These are phyloP conservation scores for Acanthochromis polyacanthus DNA, from an alignment of 2,113 vertebrate genomes.

Conservation along the genomic window DNA sequence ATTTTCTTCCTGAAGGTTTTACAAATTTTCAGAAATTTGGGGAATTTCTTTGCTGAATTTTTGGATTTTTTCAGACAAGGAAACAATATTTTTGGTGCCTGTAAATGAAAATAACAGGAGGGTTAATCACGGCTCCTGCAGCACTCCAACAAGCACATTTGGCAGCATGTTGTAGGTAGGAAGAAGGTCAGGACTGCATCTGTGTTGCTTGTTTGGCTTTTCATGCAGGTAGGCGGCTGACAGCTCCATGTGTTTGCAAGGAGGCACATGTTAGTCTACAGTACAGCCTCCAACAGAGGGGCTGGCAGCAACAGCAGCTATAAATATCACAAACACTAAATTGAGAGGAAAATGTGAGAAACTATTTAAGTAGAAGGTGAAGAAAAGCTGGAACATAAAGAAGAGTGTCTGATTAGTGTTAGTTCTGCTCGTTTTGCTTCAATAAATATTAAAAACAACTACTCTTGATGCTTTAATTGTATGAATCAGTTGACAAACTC, in stretches of 20 bases:
- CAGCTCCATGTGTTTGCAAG: constrained; percentile 1
- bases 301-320: constrained; percentile 3
- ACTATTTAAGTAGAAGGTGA: not conserved
- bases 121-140: constrained; percentile 5
- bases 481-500: constrained; percentile 32
- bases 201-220: constrained; percentile 19
- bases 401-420: not conserved
- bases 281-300: constrained; percentile 12
- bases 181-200: constrained; percentile 32
- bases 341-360: not conserved
- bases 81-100: no score
- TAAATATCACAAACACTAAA: not conserved
- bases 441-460: not conserved
- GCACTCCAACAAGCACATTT: constrained; percentile 23
- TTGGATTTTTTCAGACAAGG: no score
- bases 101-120: no score
- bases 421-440: not conserved
- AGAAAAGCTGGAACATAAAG: not conserved
- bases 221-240: constrained; percentile 28
- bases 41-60: no score
- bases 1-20: no score
- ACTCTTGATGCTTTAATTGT: not conserved
- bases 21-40: no score
- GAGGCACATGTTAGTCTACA: constrained; percentile 18
- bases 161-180: constrained; percentile 24